Conservation (phyloP, 2,113 vertebrate genomes). For the Rhegmatorhina hoffmannsi region DNA sequence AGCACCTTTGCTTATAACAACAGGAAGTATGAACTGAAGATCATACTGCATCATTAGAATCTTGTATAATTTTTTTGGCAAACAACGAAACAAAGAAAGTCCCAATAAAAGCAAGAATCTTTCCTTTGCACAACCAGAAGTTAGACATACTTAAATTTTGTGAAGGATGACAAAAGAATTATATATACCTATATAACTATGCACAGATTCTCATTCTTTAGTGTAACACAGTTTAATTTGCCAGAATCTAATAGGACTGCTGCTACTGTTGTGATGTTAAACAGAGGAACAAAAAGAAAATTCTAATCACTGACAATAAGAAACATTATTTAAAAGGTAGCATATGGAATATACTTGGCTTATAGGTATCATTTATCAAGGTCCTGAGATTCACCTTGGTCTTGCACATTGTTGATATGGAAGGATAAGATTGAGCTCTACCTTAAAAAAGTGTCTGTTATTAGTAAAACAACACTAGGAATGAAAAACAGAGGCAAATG, state of each 20-base stretch:
- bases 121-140: neutral
- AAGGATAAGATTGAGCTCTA: neutral
- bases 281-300: neutral
- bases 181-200: neutral
- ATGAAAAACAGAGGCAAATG: slow-evolving; percentile 14
- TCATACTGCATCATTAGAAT: neutral
- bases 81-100: neutral
- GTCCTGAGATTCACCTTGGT: neutral
- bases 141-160: neutral
- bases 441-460: neutral
- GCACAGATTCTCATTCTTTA: neutral
- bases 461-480: neutral
- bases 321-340: neutral
- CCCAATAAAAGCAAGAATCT: neutral
- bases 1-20: neutral
- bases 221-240: neutral
- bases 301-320: neutral
- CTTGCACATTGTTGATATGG: neutral
- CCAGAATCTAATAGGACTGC: neutral
- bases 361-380: neutral
- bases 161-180: neutral
- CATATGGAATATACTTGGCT: neutral
- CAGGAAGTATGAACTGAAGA: neutral
- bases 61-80: neutral
- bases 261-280: neutral